These are phyloP conservation scores for Rousettus leschenaultii DNA, from an alignment of 2,113 vertebrate genomes.

Conservation along the genomic window DNA sequence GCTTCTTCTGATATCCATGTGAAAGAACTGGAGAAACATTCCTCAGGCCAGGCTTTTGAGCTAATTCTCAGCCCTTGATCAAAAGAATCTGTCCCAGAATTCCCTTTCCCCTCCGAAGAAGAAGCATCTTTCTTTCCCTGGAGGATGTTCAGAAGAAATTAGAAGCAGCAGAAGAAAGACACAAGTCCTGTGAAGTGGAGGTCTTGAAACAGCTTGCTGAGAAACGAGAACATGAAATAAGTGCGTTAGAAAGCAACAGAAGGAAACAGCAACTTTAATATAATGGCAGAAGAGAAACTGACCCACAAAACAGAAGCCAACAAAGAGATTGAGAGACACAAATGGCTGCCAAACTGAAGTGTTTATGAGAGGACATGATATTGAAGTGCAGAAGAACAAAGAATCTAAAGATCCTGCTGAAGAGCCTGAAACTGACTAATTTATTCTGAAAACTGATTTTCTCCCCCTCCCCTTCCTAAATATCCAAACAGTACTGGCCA, in stretches of 20 bases:
- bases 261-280: slow-evolving; percentile 95
- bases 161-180: slow-evolving; percentile 95
- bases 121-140: slow-evolving; percentile 93
- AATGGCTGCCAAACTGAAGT: slow-evolving; percentile 93
- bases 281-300: slow-evolving; percentile 95
- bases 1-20: slow-evolving; percentile 87
- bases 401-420: slow-evolving; percentile 91
- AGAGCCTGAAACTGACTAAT: slow-evolving; percentile 85
- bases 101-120: slow-evolving; percentile 94
- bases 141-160: slow-evolving; percentile 96
- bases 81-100: slow-evolving; percentile 90
- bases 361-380: slow-evolving; percentile 97
- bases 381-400: slow-evolving; percentile 96
- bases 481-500: slow-evolving; percentile 92
- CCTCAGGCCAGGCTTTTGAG: slow-evolving; percentile 97
- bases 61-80: slow-evolving; percentile 92
- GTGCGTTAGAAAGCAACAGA: slow-evolving; percentile 96
- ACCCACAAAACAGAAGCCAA: slow-evolving; percentile 97
- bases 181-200: slow-evolving; percentile 94
- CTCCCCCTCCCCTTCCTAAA: slow-evolving; percentile 82
- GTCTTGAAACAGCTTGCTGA: slow-evolving; percentile 95
- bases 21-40: slow-evolving; percentile 95
- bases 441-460: slow-evolving; percentile 78
- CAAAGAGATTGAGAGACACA: slow-evolving; percentile 93
- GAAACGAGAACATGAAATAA: slow-evolving; percentile 95